Conservation (phyloP, 2,888 invertebrate genomes). For the Agrochola litura region DNA sequence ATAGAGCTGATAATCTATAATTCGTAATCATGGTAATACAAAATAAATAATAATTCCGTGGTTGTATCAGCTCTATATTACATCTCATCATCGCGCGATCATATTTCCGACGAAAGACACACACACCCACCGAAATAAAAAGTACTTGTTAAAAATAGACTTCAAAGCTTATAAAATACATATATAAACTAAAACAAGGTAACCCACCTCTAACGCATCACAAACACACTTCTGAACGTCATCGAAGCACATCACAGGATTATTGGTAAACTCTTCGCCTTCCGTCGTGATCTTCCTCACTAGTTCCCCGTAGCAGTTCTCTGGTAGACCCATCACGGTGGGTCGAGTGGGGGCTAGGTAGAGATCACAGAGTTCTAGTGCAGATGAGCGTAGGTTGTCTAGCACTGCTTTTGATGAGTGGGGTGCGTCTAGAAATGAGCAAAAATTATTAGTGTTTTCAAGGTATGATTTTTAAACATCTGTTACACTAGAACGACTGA, state of each 20-base stretch:
- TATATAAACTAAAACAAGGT: not conserved
- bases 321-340: constrained; percentile 80
- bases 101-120: too few relatives aligned
- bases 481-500: too few relatives aligned
- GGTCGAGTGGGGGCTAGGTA: constrained; percentile 82
- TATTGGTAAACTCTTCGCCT: constrained; percentile 84
- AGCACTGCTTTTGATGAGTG: constrained; percentile 84
- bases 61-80: too few relatives aligned
- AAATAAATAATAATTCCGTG: too few relatives aligned
- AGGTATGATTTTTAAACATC: not conserved
- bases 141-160: not conserved
- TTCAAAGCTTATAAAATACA: not conserved
- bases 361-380: constrained; percentile 84
- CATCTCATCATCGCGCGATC: too few relatives aligned
- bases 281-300: constrained; percentile 86
- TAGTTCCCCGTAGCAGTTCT: constrained; percentile 82
- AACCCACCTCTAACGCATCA: constrained; percentile 89
- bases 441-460: not conserved
- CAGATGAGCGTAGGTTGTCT: constrained; percentile 85
- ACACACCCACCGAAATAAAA: not conserved
- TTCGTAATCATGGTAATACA: too few relatives aligned
- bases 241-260: constrained; percentile 95
- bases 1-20: too few relatives aligned
- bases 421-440: constrained; percentile 74
- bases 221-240: constrained; percentile 94